Conservation (phyloP, 2,888 invertebrate genomes). For the Drosophila diplacantha region DNA sequence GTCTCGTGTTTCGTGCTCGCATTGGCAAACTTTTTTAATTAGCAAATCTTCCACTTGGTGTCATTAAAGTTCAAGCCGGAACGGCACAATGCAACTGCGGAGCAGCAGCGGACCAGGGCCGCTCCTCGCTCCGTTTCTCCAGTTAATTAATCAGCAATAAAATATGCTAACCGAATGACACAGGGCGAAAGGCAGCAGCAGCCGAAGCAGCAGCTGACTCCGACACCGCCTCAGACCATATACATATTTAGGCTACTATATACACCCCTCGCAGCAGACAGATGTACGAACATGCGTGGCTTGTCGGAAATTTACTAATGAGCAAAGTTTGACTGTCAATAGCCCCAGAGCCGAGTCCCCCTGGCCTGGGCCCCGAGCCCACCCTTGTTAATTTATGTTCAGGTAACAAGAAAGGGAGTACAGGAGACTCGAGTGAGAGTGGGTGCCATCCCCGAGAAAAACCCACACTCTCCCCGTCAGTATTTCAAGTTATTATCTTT, state of each 20-base stretch:
- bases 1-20: constrained; percentile 25
- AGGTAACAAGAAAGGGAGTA: constrained; percentile 37
- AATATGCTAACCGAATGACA: constrained; percentile 57
- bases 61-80: constrained; percentile 48
- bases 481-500: constrained; percentile 47
- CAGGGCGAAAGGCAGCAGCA: constrained; percentile 21
- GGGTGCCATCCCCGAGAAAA: constrained; percentile 4
- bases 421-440: constrained; percentile 19
- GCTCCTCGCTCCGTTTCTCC: constrained; percentile 9
- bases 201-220: constrained; percentile 13
- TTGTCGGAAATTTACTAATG: constrained; percentile 60
- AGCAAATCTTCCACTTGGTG: constrained; percentile 49
- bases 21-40: constrained; percentile 66
- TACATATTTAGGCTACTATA: neutral
- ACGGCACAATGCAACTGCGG: constrained; percentile 35
- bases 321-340: constrained; percentile 58
- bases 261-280: constrained; percentile 19
- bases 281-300: constrained; percentile 37
- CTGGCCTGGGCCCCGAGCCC: neutral
- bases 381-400: constrained; percentile 48
- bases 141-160: constrained; percentile 68
- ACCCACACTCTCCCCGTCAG: neutral
- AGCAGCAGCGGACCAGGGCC: constrained; percentile 10
- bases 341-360: constrained; percentile 8
- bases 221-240: constrained; percentile 1